These are phyloP conservation scores for Blomia tropicalis DNA, from an alignment of 2,888 invertebrate genomes.

Conservation along the genomic window DNA sequence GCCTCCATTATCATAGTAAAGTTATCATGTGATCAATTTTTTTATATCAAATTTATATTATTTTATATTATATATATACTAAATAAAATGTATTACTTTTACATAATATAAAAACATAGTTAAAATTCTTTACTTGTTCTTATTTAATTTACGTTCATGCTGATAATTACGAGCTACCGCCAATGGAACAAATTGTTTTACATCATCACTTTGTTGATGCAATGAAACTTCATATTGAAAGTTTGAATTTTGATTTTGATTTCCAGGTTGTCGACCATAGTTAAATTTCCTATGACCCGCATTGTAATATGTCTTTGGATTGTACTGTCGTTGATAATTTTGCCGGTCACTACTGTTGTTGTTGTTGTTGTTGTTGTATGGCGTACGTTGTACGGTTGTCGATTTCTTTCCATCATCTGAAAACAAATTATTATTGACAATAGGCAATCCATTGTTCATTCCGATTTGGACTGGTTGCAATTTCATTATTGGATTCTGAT, in stretches of 20 bases:
- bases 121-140: neutral
- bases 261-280: neutral
- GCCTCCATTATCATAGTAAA: constrained; percentile 14
- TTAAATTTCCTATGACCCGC: too few species aligned
- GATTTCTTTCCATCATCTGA: too few species aligned
- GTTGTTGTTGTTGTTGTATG: neutral
- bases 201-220: neutral
- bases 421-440: too few species aligned
- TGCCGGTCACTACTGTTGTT: neutral
- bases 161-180: constrained; percentile 18
- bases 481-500: too few species aligned
- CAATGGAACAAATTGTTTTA: constrained; percentile 16
- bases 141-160: too few species aligned
- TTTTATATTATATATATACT: neutral
- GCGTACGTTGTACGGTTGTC: neutral
- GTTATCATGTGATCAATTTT: neutral
- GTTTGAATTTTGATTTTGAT: constrained; percentile 1
- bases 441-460: too few species aligned
- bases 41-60: neutral
- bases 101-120: neutral
- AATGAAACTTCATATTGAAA: neutral
- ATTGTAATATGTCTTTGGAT: too few species aligned
- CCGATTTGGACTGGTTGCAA: too few species aligned
- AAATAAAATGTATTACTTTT: neutral
- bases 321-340: neutral